Base-by-base conservation (phyloP, 2,888 invertebrate species). In the Camponotus fellah region DNA sequence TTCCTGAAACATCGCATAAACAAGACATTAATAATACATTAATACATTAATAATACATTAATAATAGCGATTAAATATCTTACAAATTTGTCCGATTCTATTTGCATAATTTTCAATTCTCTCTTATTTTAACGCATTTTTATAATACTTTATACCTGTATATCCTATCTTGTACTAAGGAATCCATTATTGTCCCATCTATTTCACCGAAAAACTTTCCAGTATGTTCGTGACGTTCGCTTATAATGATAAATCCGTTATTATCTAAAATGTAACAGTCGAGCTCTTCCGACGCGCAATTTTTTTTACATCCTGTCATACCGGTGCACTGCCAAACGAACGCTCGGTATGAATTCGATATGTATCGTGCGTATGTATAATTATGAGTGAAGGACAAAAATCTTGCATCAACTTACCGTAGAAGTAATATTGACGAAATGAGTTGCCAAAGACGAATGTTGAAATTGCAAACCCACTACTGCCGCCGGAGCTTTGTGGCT, bases 231-330 rank as follows among this genome's bases (percentile, higher is more conserved):
- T 96, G 96, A 89, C 97, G 97, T 95, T 99, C 98, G 0, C 98
- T 98, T 58, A 98, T 97, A 76, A 99, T 97, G 75, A 99, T 97
- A 94, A 98, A 99, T 17, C 99, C 99, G 94, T 98, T 99, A 95
- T 99, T 98, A 94, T 99, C 99, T 81, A 99, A 95, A 53, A 99
- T 97, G 94, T 98, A 99, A 94, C 99, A 99, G 93, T 99, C 98
- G 40, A 98, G 95, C 90, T 98, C 98, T 87, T 97, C 97, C 12
- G 98, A 98, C 21, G 97, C 98, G 92, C 98, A 98, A 0, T 97
- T 98, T 92, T 98, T 98, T 92, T 97, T 97, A 92, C 98, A 98
- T 69, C 96, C 96, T 9, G 87, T 79, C 65, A 96, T 96, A 17
- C 96, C 96, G 26, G 97, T 97, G 92, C 98, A 98, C 97, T 97